These are phyloP conservation scores for Falco punctatus DNA, from an alignment of 2,113 vertebrate species.

Conservation along the genomic window DNA sequence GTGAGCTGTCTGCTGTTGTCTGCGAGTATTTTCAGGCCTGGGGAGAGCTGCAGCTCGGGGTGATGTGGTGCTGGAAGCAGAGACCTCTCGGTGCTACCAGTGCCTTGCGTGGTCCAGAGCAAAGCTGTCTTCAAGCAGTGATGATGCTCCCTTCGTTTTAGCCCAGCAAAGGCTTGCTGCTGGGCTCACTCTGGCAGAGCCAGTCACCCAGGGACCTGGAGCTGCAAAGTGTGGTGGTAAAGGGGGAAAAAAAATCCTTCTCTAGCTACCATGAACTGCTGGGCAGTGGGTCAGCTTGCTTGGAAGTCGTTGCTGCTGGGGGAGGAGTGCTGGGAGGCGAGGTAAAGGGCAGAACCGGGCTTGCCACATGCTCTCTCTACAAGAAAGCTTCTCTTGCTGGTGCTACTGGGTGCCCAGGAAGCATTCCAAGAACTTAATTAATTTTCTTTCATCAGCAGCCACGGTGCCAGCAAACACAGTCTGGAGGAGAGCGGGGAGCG, in stretches of 20 bases:
- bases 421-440: not conserved
- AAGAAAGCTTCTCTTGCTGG: not conserved
- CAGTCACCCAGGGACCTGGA: not conserved
- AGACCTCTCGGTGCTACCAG: not conserved
- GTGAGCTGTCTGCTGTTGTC: not conserved
- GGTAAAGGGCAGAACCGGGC: not conserved
- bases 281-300: not conserved
- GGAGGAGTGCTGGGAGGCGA: not conserved
- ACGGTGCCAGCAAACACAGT: not conserved
- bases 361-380: accelerated
- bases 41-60: not conserved
- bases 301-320: not conserved
- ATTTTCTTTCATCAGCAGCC: constrained; percentile 1
- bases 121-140: not conserved
- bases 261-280: not conserved
- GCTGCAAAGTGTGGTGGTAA: not conserved
- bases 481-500: not conserved
- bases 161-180: not conserved
- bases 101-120: not conserved
- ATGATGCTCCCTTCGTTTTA: not conserved
- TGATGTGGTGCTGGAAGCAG: not conserved
- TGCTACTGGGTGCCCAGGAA: not conserved
- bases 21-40: not conserved
- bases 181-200: not conserved
- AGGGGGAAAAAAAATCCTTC: not conserved